Evolutionary conservation across 2,888 invertebrate genomes (phyloP).

Genomic region (Torymus tubicola): DNA sequence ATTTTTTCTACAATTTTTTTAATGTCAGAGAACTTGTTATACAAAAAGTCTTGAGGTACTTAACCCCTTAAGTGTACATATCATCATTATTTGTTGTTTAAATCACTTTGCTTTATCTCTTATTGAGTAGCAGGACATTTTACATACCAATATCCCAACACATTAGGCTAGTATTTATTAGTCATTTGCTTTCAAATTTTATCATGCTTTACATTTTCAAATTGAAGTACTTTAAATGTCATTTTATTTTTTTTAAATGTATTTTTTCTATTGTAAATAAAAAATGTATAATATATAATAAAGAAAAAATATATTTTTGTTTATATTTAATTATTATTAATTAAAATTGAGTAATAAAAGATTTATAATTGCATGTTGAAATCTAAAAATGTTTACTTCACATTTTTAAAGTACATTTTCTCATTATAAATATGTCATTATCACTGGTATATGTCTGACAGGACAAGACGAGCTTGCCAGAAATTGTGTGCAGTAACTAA

Average conservation of each 20-base stretch:
- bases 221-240: slow-evolving; percentile 3
- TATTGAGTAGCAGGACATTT: slow-evolving; percentile 17
- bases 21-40: slow-evolving; percentile 32
- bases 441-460: slow-evolving; percentile 62
- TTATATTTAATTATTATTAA: not conserved
- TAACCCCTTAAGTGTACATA: slow-evolving; percentile 1
- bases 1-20: slow-evolving; percentile 18
- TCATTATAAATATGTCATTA: slow-evolving; percentile 34
- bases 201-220: slow-evolving; percentile 1
- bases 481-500: slow-evolving; percentile 61
- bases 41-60: slow-evolving; percentile 39
- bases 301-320: slow-evolving; percentile 1
- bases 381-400: not conserved
- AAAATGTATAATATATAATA: not conserved
- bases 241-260: not conserved
- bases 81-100: slow-evolving; percentile 27
- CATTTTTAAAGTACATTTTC: slow-evolving; percentile 21
- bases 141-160: slow-evolving; percentile 3
- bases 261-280: not conserved
- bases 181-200: slow-evolving; percentile 9
- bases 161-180: slow-evolving; percentile 13
- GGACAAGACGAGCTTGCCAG: slow-evolving; percentile 62
- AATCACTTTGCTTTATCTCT: not conserved
- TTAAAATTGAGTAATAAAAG: too few species aligned
- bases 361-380: too few species aligned